Evolutionary conservation across 2,113 vertebrate species (phyloP).

Genomic region (Variabilichromis moorii): DNA sequence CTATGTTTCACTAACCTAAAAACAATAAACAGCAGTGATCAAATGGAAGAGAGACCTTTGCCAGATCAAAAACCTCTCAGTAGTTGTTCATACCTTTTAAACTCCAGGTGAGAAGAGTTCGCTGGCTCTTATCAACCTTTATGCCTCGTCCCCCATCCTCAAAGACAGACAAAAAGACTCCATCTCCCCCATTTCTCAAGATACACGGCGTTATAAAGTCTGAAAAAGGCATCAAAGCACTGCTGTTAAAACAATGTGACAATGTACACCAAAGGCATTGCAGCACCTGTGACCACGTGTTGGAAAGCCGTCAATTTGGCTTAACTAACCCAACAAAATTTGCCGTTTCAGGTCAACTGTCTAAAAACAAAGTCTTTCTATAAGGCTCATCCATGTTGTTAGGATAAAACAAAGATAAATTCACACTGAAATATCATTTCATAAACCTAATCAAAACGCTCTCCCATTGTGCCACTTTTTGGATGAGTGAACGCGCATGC

Average conservation of each 20-base stretch:
- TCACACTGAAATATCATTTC: not conserved
- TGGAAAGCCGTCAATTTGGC: not conserved
- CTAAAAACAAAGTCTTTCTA: not conserved
- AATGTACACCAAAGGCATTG: not conserved
- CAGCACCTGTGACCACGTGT: fast-evolving
- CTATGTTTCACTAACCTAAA: not conserved
- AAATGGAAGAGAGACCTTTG: not conserved
- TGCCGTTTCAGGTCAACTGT: fast-evolving
- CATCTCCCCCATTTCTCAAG: not conserved
- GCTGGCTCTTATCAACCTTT: not conserved
- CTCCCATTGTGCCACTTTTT: not conserved
- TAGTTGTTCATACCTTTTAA: not conserved
- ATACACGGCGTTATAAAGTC: not conserved
- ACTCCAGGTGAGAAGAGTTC: not conserved
- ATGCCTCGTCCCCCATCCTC: not conserved
- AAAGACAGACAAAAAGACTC: not conserved
- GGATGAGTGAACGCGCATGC: not conserved
- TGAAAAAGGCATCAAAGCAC: not conserved
- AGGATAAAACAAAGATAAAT: fast-evolving
- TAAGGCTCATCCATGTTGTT: not conserved
- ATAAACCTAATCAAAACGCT: not conserved
- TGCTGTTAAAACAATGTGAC: not conserved
- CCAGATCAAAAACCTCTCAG: not conserved
- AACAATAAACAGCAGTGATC: not conserved
- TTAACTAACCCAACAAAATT: fast-evolving